Evolutionary conservation across 2,113 vertebrate species (phyloP).

Genomic region (Onychorhynchus coronatus): DNA sequence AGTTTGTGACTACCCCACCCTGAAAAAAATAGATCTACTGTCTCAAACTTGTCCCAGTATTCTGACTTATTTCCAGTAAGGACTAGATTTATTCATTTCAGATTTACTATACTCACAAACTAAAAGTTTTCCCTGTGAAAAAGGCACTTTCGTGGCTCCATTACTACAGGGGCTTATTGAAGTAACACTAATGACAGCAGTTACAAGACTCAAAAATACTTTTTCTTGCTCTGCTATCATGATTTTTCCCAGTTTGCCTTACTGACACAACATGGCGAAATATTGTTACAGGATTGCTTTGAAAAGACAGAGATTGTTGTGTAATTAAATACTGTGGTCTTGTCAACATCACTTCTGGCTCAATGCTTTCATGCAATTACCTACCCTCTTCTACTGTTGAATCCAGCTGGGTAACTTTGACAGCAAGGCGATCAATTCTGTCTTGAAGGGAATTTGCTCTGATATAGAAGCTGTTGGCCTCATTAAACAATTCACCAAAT

Average conservation of each 20-base stretch:
- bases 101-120: background rate
- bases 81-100: background rate
- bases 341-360: conserved; percentile 52
- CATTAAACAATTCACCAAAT: conserved; percentile 96
- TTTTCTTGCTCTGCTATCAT: background rate
- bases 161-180: background rate
- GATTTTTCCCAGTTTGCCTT: background rate
- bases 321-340: conserved; percentile 56
- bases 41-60: background rate
- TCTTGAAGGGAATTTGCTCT: conserved; percentile 97
- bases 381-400: conserved; percentile 98
- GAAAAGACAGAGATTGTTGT: conserved; percentile 25
- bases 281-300: background rate
- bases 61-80: background rate
- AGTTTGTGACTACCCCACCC: background rate
- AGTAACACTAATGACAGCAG: background rate
- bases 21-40: background rate
- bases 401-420: conserved; percentile 99
- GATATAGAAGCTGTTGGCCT: conserved; percentile 96
- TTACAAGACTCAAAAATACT: background rate
- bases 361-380: conserved; percentile 61
- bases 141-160: background rate
- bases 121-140: background rate
- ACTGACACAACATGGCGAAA: conserved; percentile 31
- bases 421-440: conserved; percentile 94